Evolutionary conservation across 1,140 invertebrate genomes (phyloP).

Genomic region (Nasonia giraulti): DNA sequence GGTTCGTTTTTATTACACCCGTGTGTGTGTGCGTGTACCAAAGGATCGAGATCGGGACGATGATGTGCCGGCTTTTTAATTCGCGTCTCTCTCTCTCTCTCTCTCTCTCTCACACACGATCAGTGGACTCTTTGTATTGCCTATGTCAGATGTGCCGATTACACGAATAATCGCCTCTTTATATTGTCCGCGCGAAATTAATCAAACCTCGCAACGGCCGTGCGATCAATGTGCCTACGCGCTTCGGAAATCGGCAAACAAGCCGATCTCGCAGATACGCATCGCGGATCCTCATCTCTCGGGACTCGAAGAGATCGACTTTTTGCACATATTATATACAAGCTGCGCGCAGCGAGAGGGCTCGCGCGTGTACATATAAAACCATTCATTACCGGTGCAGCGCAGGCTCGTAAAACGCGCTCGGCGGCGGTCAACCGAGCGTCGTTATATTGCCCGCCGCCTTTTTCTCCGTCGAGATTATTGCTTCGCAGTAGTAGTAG

Average conservation of each 20-base stretch:
- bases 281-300: no score
- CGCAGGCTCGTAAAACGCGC: constrained; percentile 2
- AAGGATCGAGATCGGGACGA: neutral
- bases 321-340: constrained; percentile 1
- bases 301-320: neutral
- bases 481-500: neutral
- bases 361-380: neutral
- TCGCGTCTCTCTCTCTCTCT: neutral
- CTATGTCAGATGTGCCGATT: neutral
- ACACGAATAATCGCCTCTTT: no score
- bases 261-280: no score
- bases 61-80: neutral
- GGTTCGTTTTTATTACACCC: neutral
- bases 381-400: constrained; percentile 1
- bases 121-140: neutral
- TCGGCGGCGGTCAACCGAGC: neutral
- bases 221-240: neutral
- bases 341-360: neutral
- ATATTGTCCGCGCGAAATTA: no score
- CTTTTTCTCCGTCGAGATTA: constrained; percentile 5
- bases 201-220: no score
- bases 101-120: neutral
- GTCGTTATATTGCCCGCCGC: neutral
- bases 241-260: neutral
- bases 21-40: no score